Evolutionary conservation across 2,888 invertebrate genomes (phyloP).

Genomic region (Falcaria lacertinaria): DNA sequence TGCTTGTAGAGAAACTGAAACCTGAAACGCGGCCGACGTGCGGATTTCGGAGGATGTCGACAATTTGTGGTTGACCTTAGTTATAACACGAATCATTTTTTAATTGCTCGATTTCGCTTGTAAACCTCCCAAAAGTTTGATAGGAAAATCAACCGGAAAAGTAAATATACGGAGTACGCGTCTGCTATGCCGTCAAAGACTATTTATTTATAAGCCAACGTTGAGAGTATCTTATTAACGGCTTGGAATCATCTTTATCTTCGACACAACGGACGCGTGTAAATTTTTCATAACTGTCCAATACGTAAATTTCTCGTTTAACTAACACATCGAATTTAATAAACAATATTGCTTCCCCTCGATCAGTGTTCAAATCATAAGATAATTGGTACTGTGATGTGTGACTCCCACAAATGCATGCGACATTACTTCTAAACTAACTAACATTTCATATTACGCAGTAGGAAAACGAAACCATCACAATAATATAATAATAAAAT

Average conservation of each 20-base stretch:
- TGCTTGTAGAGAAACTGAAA: conserved; percentile 48
- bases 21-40: conserved; percentile 54
- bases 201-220: background rate
- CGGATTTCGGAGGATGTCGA: conserved; percentile 55
- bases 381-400: conserved; percentile 45
- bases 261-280: conserved; percentile 33
- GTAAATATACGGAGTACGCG: conserved; percentile 40
- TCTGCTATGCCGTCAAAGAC: conserved; percentile 27
- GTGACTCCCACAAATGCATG: conserved; percentile 68
- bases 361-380: too few species aligned
- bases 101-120: conserved; percentile 51
- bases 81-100: conserved; percentile 64
- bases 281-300: conserved; percentile 68
- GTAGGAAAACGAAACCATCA: conserved; percentile 78
- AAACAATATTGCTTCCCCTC: conserved; percentile 27
- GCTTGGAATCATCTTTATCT: conserved; percentile 8
- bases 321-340: conserved; percentile 53
- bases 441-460: conserved; percentile 72
- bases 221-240: too few species aligned
- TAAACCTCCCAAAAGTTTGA: conserved; percentile 79
- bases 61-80: conserved; percentile 53
- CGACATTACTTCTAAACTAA: conserved; percentile 64
- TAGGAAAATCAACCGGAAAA: conserved; percentile 71
- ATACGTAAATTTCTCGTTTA: conserved; percentile 58
- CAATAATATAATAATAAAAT: conserved; percentile 69